Conservation (phyloP, 2,113 vertebrate species). For the Crotalus tigris region DNA sequence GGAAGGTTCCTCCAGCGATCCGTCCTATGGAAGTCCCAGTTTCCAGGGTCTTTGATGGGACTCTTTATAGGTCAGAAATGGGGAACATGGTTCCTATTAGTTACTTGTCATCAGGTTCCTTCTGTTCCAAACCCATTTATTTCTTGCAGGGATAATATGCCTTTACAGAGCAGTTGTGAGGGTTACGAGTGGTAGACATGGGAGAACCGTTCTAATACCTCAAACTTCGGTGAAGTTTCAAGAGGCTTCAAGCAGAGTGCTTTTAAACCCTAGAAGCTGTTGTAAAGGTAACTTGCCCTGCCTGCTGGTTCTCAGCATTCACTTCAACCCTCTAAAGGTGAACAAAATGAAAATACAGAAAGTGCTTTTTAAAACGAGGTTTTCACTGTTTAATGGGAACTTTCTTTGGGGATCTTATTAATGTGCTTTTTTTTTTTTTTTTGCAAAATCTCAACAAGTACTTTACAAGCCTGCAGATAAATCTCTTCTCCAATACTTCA, state of each 20-base stretch:
- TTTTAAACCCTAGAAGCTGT: not conserved
- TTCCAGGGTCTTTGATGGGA: not conserved
- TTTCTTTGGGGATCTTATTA: not conserved
- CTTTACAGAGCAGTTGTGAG: not conserved
- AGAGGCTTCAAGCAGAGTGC: not conserved
- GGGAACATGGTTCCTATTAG: not conserved
- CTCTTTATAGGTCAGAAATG: not conserved
- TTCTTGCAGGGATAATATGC: not conserved
- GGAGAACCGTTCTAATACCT: not conserved
- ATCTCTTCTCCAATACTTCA: not conserved
- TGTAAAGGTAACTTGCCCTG: not conserved
- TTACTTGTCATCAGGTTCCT: not conserved
- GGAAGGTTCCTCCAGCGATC: fast-evolving
- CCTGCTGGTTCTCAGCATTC: not conserved
- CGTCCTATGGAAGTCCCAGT: not conserved
- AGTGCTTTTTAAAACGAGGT: not conserved
- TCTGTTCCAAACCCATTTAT: not conserved
- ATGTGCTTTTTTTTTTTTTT: not conserved
- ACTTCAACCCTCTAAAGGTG: not conserved
- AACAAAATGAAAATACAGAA: not conserved
- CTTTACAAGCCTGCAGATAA: not conserved
- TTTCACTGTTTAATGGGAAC: not conserved
- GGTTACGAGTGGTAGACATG: not conserved
- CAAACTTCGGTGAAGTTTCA: not conserved
- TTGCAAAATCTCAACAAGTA: not conserved